A percentile compares a stretch with the other conserved stretches of the same genome.
These are phyloP conservation scores for Andrena bucephala DNA, from an alignment of 2,888 invertebrate species.

Conservation along the genomic window DNA sequence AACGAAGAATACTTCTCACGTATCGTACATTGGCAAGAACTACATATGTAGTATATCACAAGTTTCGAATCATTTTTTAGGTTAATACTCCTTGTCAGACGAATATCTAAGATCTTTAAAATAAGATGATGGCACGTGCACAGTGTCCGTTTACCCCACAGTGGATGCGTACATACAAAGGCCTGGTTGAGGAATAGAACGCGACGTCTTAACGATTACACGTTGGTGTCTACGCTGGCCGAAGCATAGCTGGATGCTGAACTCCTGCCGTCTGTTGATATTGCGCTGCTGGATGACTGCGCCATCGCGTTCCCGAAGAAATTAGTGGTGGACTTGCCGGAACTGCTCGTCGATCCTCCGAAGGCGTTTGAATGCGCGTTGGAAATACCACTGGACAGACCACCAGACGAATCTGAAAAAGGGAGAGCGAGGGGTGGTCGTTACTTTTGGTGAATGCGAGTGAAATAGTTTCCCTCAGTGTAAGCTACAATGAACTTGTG, in stretches of 20 bases:
- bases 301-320: constrained; percentile 70
- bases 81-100: too few species aligned
- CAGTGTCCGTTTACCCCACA: neutral
- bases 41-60: too few species aligned
- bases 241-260: constrained; percentile 72
- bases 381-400: constrained; percentile 62
- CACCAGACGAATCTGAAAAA: constrained; percentile 22
- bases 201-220: constrained; percentile 24
- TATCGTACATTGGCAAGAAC: too few species aligned
- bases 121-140: constrained; percentile 13
- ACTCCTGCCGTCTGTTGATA: constrained; percentile 59
- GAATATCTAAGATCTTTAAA: too few species aligned
- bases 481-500: too few species aligned
- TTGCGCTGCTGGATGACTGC: constrained; percentile 55
- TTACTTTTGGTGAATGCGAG: too few species aligned
- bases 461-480: too few species aligned
- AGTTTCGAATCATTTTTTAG: too few species aligned
- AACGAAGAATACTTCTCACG: too few species aligned
- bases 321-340: constrained; percentile 65
- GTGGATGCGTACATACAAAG: neutral
- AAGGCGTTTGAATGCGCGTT: constrained; percentile 61
- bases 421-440: too few species aligned
- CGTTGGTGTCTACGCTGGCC: constrained; percentile 60
- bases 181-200: neutral
- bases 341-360: constrained; percentile 63